Conservation (phyloP, 2,888 invertebrate genomes). For the Cheilosia grossa region DNA sequence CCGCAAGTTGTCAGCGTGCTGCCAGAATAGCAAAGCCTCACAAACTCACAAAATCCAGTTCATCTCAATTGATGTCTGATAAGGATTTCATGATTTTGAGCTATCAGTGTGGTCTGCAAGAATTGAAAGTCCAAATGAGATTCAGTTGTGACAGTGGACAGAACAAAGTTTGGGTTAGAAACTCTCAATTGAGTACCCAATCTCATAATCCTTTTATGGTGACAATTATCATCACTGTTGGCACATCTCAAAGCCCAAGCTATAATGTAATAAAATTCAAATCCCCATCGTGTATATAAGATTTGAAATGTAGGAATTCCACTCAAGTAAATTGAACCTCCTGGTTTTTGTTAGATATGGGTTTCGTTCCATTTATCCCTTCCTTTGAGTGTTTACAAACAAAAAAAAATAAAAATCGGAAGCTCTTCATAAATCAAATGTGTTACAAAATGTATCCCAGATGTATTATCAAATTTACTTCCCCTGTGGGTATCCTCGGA, state of each 20-base stretch:
- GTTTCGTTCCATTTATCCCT: neutral
- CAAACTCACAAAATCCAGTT: too few species aligned
- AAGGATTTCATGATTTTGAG: too few species aligned
- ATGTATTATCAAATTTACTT: constrained; percentile 69
- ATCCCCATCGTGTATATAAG: neutral
- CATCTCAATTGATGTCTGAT: too few species aligned
- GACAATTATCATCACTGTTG: too few species aligned
- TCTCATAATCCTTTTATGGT: too few species aligned
- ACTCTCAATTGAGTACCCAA: too few species aligned
- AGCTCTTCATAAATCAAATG: constrained; percentile 71
- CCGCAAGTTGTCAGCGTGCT: too few species aligned
- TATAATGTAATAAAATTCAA: neutral
- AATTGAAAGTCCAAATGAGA: too few species aligned
- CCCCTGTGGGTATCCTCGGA: constrained; percentile 58
- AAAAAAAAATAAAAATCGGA: constrained; percentile 28
- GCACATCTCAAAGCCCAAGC: neutral
- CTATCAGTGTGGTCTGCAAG: too few species aligned
- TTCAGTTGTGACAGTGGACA: too few species aligned
- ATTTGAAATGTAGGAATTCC: neutral
- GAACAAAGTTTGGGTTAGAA: too few species aligned
- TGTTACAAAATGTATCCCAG: constrained; percentile 65
- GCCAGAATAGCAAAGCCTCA: too few species aligned
- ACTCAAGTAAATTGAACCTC: constrained; percentile 18
- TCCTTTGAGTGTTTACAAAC: constrained; percentile 32
- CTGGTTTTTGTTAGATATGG: constrained; percentile 4